These are phyloP conservation scores for Clepsis dumicolana DNA, from an alignment of 2,888 invertebrate genomes.

Conservation along the genomic window DNA sequence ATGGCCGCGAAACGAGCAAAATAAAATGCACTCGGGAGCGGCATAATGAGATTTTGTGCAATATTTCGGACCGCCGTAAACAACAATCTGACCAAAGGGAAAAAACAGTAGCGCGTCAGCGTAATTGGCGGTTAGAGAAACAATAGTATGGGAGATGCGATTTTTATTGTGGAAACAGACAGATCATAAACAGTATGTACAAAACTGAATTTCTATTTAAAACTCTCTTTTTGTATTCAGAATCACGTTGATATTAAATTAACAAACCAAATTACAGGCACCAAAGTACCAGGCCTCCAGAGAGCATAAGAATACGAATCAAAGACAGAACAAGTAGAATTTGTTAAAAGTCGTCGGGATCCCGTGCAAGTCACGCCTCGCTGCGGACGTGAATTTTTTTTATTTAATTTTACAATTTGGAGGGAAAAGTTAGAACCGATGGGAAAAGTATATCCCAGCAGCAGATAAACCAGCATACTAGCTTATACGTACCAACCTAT, in stretches of 20 bases:
- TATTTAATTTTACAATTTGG: conserved; percentile 26
- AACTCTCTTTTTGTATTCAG: background rate
- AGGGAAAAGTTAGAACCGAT: conserved; percentile 12
- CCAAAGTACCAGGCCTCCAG: background rate
- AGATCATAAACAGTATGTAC: too few relatives aligned
- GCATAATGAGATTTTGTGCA: conserved; percentile 27
- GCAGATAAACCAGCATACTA: background rate
- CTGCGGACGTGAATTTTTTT: conserved; percentile 8
- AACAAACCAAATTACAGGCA: background rate
- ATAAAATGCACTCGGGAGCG: conserved; percentile 28
- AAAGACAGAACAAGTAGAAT: conserved; percentile 4
- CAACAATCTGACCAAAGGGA: too few relatives aligned
- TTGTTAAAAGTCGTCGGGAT: background rate
- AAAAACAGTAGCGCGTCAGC: too few relatives aligned
- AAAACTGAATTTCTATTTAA: too few relatives aligned
- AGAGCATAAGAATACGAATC: background rate
- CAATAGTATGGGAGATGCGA: too few relatives aligned
- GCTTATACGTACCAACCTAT: background rate
- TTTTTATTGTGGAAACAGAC: too few relatives aligned
- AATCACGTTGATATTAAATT: background rate
- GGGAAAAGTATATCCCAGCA: conserved; percentile 9
- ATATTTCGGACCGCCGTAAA: conserved; percentile 11
- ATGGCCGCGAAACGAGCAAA: conserved; percentile 29
- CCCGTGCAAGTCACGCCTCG: background rate
- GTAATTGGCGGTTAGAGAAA: too few relatives aligned